A percentile compares a stretch with the other conserved stretches of the same genome.
These are phyloP conservation scores for Dryobates pubescens DNA, from an alignment of 2,797 vertebrate species.

Conservation along the genomic window DNA sequence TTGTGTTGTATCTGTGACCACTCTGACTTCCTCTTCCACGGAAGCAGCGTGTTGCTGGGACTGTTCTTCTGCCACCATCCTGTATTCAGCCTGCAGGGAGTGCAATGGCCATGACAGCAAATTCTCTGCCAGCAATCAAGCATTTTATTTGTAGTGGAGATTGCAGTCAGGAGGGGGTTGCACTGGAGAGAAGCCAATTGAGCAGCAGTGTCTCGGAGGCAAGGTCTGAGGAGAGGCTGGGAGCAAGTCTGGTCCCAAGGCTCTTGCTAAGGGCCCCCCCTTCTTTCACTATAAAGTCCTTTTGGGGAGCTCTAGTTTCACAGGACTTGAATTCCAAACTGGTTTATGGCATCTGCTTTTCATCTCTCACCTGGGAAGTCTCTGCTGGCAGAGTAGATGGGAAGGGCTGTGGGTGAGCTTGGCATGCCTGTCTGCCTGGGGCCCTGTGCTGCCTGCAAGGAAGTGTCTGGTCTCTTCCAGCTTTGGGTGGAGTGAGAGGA, in stretches of 20 bases:
- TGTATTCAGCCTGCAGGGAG: neutral
- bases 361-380: slow-evolving; percentile 42
- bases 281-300: neutral
- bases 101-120: neutral
- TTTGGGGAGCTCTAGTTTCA: neutral
- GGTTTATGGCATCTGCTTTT: slow-evolving; percentile 15
- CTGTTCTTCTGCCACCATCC: accelerated
- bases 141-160: neutral
- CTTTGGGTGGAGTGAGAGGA: neutral
- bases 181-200: neutral
- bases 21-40: neutral
- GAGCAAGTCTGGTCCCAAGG: neutral
- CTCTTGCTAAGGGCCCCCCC: neutral
- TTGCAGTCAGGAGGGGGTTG: neutral
- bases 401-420: slow-evolving; percentile 20
- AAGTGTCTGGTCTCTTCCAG: neutral
- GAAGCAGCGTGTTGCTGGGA: neutral
- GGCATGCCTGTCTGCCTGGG: neutral
- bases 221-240: neutral
- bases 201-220: neutral
- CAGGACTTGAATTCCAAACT: neutral
- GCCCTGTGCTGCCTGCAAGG: neutral
- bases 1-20: accelerated
- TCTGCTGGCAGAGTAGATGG: neutral
- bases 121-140: neutral